Evolutionary conservation across 2,113 vertebrate genomes (phyloP), one percentile per base, ranked within the genome.

Genomic region (Leucosticte australis): DNA sequence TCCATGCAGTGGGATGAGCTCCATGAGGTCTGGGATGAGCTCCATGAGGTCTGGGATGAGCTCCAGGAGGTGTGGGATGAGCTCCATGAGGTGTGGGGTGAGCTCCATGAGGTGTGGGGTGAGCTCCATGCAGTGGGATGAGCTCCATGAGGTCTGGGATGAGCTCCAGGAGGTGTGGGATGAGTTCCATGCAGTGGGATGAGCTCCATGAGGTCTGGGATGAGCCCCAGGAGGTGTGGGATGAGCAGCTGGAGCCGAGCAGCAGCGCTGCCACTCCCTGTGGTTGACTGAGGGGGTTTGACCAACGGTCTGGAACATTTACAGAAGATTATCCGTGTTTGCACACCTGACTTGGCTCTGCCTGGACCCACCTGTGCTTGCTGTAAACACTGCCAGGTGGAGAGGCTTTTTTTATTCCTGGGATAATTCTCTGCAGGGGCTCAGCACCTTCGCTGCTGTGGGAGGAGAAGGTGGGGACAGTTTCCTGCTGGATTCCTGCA

Each of bases 361-460:
- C 33, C 53, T 55, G 9, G 33, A 1, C 53, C 57, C 14, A 15
- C 2, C 37, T 2, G 41, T 15, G 30, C 39, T 67, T n/a, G 20
- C 3, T 49, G 19, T 6, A 18, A 62, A 4, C 15, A 49, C 15
- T 1, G 15, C 9, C 4, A 20, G 44, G 17, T 15, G 37, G 16
- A 55, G 52, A 41, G 41, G 2, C 7, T 31, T 37, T 33, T 52
- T 30, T 52, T 18, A 52, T 30, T 46, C 46, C 39, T 3, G 62
- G 37, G 5, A 23, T 15, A 5, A 33, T 44, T 22, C 23, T 4
- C 85, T 13, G 12, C n/a, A 30, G 52, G 53, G 23, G 8, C 10
- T 35, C 63, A 4, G 20, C 19, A 1, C 21, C 31, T 1, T 10
- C 0, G 12, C 35, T 26, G n/a, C n/a, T 2, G 17, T 7, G 67